Percentiles rank a stretch among this genome's conserved stretches.
These are phyloP conservation scores for Lasioglossum vierecki DNA, from an alignment of 2,888 invertebrate species.

Conservation along the genomic window DNA sequence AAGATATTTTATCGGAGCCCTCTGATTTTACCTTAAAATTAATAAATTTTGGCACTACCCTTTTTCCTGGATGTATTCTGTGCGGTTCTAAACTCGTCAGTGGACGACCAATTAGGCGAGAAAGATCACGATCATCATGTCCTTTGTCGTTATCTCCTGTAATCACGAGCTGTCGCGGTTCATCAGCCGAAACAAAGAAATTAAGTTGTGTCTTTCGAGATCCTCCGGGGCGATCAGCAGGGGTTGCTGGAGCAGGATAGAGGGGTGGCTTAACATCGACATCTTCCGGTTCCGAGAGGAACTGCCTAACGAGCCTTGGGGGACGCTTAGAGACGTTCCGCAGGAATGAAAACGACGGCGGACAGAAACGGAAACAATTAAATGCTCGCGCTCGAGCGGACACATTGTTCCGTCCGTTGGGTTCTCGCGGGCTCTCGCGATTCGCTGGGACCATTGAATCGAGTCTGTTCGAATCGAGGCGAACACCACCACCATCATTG, in stretches of 20 bases:
- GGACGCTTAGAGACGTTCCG: constrained; percentile 69
- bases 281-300: constrained; percentile 78
- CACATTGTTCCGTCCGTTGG: constrained; percentile 68
- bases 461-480: constrained; percentile 49
- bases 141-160: constrained; percentile 5
- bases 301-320: constrained; percentile 79
- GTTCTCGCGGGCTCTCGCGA: constrained; percentile 59
- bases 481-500: constrained; percentile 41
- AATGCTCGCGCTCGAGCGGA: constrained; percentile 73
- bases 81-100: not conserved
- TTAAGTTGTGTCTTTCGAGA: constrained; percentile 56
- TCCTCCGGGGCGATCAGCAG: not conserved
- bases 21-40: too few species aligned
- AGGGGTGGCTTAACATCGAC: constrained; percentile 71
- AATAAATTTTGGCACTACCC: not conserved
- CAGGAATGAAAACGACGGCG: constrained; percentile 72
- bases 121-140: not conserved
- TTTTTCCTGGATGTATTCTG: not conserved
- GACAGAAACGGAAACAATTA: constrained; percentile 75
- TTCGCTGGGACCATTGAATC: constrained; percentile 41
- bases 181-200: constrained; percentile 62
- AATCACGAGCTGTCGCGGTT: constrained; percentile 47
- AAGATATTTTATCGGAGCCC: not conserved
- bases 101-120: not conserved
- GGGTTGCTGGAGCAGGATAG: constrained; percentile 13